These are phyloP conservation scores for Leptopterna dolabrata DNA, from an alignment of 2,888 invertebrate genomes.

Conservation along the genomic window DNA sequence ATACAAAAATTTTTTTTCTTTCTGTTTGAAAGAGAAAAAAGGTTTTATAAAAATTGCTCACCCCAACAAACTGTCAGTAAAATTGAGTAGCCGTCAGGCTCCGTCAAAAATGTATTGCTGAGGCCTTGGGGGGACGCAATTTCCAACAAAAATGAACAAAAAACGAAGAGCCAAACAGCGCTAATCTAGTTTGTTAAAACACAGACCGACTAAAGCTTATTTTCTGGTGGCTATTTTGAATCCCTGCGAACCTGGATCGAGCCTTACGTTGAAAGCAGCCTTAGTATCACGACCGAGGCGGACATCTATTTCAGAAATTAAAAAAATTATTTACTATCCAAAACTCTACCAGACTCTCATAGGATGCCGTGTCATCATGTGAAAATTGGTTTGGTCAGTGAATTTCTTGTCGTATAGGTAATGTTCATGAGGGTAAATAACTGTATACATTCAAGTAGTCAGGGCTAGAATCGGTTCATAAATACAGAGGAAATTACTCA, in stretches of 20 bases:
- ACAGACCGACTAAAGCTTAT: constrained; percentile 55
- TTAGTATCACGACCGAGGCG: constrained; percentile 53
- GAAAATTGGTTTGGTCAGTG: not conserved
- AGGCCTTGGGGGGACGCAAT: not conserved
- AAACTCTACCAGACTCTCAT: not conserved
- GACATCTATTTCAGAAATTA: constrained; percentile 26
- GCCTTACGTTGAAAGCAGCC: constrained; percentile 54
- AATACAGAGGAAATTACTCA: too few species aligned
- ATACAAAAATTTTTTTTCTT: not conserved
- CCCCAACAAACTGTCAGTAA: not conserved
- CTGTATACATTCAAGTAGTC: too few species aligned
- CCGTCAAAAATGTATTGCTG: not conserved
- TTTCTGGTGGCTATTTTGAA: constrained; percentile 54
- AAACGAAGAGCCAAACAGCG: constrained; percentile 23
- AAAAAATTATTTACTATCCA: not conserved
- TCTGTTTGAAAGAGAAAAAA: not conserved
- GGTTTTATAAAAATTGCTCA: constrained; percentile 12
- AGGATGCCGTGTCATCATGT: not conserved
- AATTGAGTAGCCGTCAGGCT: not conserved
- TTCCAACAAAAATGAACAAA: not conserved
- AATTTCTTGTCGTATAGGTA: not conserved
- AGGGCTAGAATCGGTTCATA: too few species aligned
- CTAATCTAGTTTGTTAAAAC: constrained; percentile 37
- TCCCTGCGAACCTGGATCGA: constrained; percentile 49
- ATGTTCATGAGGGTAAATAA: not conserved